These are phyloP conservation scores for Petrolisthes cinctipes DNA, from an alignment of 2,888 invertebrate species.

Conservation along the genomic window DNA sequence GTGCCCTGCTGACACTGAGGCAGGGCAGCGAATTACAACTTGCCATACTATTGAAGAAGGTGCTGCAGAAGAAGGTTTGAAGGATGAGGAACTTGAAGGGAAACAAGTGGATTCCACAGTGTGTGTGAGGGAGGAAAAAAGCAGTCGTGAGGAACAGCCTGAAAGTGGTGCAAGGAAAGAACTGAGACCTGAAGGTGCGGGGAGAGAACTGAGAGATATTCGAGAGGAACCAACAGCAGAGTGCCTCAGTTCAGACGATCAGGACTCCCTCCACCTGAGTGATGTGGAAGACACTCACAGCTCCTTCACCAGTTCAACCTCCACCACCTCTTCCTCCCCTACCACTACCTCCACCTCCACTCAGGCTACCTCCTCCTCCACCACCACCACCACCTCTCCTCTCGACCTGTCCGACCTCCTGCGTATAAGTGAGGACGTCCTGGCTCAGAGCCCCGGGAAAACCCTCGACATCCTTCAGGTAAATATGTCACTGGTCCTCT, in stretches of 20 bases:
- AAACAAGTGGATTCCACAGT: no score
- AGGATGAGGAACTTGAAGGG: not conserved
- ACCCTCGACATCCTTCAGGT: slow-evolving; percentile 53
- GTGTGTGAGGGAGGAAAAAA: not conserved
- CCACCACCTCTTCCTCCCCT: slow-evolving; percentile 13
- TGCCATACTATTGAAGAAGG: not conserved
- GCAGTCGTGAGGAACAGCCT: not conserved
- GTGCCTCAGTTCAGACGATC: slow-evolving; percentile 38
- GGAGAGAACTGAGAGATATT: not conserved
- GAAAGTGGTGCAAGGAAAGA: not conserved
- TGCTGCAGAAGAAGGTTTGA: not conserved
- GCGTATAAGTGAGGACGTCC: slow-evolving; percentile 48
- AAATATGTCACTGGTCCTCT: not conserved
- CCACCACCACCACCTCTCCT: slow-evolving; percentile 4
- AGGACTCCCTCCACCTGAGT: slow-evolving; percentile 43
- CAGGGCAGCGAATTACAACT: not conserved
- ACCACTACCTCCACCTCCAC: slow-evolving; percentile 15
- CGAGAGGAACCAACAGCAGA: slow-evolving; percentile 9
- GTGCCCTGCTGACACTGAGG: not conserved
- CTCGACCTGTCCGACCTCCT: slow-evolving; percentile 49
- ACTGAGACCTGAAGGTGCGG: not conserved
- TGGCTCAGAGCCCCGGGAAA: slow-evolving; percentile 42
- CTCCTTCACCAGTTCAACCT: slow-evolving; percentile 16
- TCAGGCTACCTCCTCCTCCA: slow-evolving; percentile 8
- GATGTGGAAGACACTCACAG: slow-evolving; percentile 42